Evolutionary conservation across 2,888 invertebrate species (phyloP).

Genomic region (Ellobium chinense): DNA sequence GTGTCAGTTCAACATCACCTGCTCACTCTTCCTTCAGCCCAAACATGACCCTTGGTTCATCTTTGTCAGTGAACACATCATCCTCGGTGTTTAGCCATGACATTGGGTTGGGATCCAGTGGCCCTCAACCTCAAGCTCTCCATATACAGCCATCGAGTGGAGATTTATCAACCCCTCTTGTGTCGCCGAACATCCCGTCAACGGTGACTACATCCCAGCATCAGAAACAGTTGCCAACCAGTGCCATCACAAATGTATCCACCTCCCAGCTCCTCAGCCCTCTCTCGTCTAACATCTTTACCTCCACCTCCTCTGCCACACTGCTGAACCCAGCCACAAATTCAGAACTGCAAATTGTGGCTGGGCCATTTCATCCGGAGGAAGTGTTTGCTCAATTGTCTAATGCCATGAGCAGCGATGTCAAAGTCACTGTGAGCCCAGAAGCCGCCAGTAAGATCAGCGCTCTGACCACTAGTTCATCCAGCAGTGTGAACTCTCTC

Average conservation of each 20-base stretch:
- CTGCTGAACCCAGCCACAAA: constrained; percentile 11
- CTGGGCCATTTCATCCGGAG: constrained; percentile 30
- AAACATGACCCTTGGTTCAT: constrained; percentile 24
- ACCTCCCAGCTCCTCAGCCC: constrained; percentile 20
- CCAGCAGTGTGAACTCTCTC: not conserved
- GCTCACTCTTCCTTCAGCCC: constrained; percentile 44
- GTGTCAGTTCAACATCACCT: constrained; percentile 36
- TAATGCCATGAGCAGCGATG: not conserved
- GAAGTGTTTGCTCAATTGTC: constrained; percentile 39
- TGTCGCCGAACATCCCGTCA: constrained; percentile 38
- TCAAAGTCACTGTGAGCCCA: not conserved
- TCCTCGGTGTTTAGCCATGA: constrained; percentile 34
- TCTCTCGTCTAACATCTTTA: constrained; percentile 10
- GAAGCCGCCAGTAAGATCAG: constrained; percentile 22
- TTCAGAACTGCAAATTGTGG: constrained; percentile 27
- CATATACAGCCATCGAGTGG: constrained; percentile 25
- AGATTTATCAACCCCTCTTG: constrained; percentile 41
- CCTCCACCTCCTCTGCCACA: constrained; percentile 4
- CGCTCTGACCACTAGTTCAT: not conserved
- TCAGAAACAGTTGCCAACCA: constrained; percentile 9
- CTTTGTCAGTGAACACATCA: constrained; percentile 24
- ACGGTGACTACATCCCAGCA: not conserved
- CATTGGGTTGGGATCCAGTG: not conserved
- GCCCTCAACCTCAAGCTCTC: not conserved
- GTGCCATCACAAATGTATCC: constrained; percentile 9